Evolutionary conservation across 2,888 invertebrate species (phyloP).

Genomic region (Ligdia adustata): DNA sequence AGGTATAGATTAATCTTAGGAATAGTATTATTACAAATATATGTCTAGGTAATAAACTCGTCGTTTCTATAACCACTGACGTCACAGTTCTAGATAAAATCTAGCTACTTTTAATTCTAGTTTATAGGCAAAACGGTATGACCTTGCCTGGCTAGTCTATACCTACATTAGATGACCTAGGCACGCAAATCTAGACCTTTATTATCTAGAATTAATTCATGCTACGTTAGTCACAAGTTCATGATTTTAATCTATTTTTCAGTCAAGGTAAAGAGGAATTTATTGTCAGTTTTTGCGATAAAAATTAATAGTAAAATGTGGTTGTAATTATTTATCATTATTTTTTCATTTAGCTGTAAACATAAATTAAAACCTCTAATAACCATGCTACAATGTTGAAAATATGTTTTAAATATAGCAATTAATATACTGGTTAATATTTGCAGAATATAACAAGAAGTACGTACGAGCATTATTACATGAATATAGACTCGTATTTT

Average conservation of each 20-base stretch:
- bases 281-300: neutral
- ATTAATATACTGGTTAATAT: too few species aligned
- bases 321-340: too few species aligned
- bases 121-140: conserved; percentile 16
- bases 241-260: conserved; percentile 10
- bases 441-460: neutral
- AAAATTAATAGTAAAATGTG: too few species aligned
- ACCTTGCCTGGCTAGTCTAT: conserved; percentile 12
- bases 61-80: conserved; percentile 7
- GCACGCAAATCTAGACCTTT: conserved; percentile 18
- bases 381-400: neutral
- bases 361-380: neutral
- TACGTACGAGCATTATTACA: neutral
- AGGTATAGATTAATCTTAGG: too few species aligned
- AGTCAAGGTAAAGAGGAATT: neutral
- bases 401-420: neutral
- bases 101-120: conserved; percentile 16
- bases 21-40: neutral
- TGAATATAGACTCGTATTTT: too few species aligned
- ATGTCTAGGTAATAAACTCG: neutral
- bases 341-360: too few species aligned
- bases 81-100: conserved; percentile 12
- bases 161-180: conserved; percentile 16
- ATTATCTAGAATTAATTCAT: conserved; percentile 9
- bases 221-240: conserved; percentile 14